Evolutionary conservation across 2,888 invertebrate genomes (phyloP), one percentile per base, ranked within the genome.

Genomic region (Watsonalla binaria): DNA sequence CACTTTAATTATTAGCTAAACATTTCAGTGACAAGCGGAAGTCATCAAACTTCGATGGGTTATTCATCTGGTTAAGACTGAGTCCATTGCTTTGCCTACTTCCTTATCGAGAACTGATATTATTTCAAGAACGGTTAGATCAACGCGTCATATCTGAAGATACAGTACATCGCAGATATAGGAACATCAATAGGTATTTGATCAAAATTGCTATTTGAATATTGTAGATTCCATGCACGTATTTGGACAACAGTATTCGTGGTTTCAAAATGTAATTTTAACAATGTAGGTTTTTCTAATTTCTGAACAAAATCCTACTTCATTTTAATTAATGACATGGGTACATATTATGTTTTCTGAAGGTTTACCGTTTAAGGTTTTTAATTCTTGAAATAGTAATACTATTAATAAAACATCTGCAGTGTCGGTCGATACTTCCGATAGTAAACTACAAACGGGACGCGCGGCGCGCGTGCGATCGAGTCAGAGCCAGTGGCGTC

Each of bases 371-470:
- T 9, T 37, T 8, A 6, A 37, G 42, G 9, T 42, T 42, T 42
- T 11, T 11, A 42, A 42, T 11, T 42, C 11, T 4, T 5, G 5
- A 42, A 42, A 42, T 11, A 11, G 42, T 42, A 42, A 5, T 42
- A 8, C 11, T 42, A 11, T 8, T 42, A 42, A 4, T 42, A 5
- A 42, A 24, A 24, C 24, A 24, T 24, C 24, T 24, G 42, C 42
- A 42, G 42, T 11, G 5, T 42, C 42, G 42, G 5, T 42, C 42
- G 42, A 70, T 70, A 70, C 74, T 69, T 74, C 72, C 71, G 74
- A 80, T 76, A 82, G 80, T 75, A 82, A 78, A 80, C 76, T 80
- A 80, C 76, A 76, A 80, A 80, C 79, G 75, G 74, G 80, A 79
- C 76, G 74, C 75, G 79, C 80, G 80, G 79, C 76, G 74, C 75